Base-by-base conservation (phyloP, 2,888 invertebrate genomes). In the Glaucopsyche alexis region DNA sequence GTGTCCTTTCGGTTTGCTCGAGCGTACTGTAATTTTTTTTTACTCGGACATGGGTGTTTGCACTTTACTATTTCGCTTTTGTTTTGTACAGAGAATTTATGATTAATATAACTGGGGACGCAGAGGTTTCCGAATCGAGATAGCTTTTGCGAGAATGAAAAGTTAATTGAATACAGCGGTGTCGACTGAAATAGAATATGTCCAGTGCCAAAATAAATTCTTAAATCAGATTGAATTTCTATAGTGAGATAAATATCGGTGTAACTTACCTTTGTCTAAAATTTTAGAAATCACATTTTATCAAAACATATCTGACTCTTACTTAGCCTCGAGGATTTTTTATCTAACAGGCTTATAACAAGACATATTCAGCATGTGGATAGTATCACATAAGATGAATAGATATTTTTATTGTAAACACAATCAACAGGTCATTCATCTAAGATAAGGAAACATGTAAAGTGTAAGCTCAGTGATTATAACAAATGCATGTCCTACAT, bases 1-100 rank as follows among this genome's bases (percentile, higher is more conserved):
- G 84, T 87, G 89, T 90, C 90, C 91, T 90, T 88, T 91, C 86
- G 89, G 90, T 89, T 87, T 85, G 87, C 85, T 86, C 86, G 87
- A 85, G 90, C 88, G 89, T 88, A 85, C 87, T 89, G 89, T 90
- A 88, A 90, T 91, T 92, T 91, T 91, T 91, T 90, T 92, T 90
- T 85, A 86, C 83, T 89, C 86, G 87, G 86, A 88, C 89, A 88
- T 86, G 85, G 86, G 85, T 87, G 88, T 88, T 89, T 89, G 88
- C 86, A 86, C 86, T 88, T 87, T 87, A 81, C 84, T 84, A 80
- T 84, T 86, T 86, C 84, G 83, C 84, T 88, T 87, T 86, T 91
- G 88, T 90, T 90, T 87, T 88, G 85, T 86, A 84, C 84, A 83
- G 81, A 82, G 84, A 85, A 87, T 88, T 86, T 81, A 84, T 89